A percentile compares a stretch with the other conserved stretches of the same genome.
Conservation (phyloP, 2,888 invertebrate species). For the Cephus nigrinus region DNA sequence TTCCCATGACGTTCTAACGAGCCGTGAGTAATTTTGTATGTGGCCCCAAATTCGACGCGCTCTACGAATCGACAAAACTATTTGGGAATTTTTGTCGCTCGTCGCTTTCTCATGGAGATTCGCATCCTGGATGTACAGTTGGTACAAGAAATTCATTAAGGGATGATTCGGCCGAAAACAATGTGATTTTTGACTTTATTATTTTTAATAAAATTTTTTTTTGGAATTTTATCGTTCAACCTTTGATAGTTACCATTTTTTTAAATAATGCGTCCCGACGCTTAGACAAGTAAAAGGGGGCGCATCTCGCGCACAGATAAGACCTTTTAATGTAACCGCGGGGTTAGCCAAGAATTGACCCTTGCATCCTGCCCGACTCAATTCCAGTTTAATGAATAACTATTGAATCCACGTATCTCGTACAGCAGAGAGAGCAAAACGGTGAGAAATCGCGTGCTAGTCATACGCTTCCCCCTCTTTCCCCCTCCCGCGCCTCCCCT, state of each 20-base stretch:
- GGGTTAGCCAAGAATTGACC: slow-evolving; percentile 61
- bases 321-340: slow-evolving; percentile 62
- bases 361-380: slow-evolving; percentile 60
- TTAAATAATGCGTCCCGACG: not conserved
- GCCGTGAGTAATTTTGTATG: slow-evolving; percentile 57
- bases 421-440: not conserved
- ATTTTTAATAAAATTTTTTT: not conserved
- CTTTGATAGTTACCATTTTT: not conserved
- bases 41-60: slow-evolving; percentile 28
- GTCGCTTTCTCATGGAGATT: slow-evolving; percentile 40
- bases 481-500: slow-evolving; percentile 6
- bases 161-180: not conserved
- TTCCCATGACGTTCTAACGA: slow-evolving; percentile 61
- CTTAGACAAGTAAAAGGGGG: not conserved
- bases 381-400: slow-evolving; percentile 65
- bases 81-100: slow-evolving; percentile 53
- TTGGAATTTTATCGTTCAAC: not conserved
- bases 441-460: slow-evolving; percentile 33
- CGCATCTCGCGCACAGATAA: slow-evolving; percentile 51
- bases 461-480: not conserved
- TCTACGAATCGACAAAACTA: slow-evolving; percentile 56
- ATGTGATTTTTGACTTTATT: not conserved
- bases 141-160: too few species aligned
- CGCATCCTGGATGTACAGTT: not conserved
- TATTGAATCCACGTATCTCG: slow-evolving; percentile 55